Evolutionary conservation across 2,888 invertebrate species (phyloP).

Genomic region (Ennomos quercinarius): DNA sequence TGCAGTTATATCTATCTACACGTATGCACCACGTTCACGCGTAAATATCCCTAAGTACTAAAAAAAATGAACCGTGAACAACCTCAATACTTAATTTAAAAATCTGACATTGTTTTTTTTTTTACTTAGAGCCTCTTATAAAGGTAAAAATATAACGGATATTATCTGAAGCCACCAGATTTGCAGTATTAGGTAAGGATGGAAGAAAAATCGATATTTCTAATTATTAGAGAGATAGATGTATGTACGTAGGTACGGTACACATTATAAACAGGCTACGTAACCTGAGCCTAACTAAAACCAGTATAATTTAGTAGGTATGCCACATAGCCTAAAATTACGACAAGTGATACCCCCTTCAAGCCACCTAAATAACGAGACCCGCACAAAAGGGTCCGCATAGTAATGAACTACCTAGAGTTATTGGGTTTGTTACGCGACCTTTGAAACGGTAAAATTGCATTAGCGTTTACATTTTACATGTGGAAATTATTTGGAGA

Average conservation of each 20-base stretch:
- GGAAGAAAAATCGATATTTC: no score
- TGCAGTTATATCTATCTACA: no score
- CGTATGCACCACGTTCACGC: no score
- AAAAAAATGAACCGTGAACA: no score
- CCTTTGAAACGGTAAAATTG: conserved; percentile 30
- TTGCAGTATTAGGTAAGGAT: no score
- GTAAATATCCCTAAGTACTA: no score
- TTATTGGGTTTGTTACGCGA: conserved; percentile 37
- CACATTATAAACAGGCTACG: background rate
- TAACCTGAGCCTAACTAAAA: conserved; percentile 13
- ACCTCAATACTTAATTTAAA: no score
- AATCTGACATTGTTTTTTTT: no score
- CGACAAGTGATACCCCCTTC: conserved; percentile 37
- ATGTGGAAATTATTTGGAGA: conserved; percentile 15
- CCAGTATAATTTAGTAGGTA: conserved; percentile 20
- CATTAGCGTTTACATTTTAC: conserved; percentile 22
- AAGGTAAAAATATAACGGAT: no score
- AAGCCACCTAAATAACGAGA: conserved; percentile 47
- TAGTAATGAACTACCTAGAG: conserved; percentile 44
- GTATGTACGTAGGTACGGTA: background rate
- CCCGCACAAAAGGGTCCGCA: conserved; percentile 38
- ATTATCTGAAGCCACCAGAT: no score
- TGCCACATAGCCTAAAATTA: conserved; percentile 37
- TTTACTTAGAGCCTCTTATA: no score
- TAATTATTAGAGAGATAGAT: no score